Percentiles rank a stretch among this genome's conserved stretches.
Evolutionary conservation across 2,888 invertebrate species (phyloP).

Genomic region (Mesorhabditis sp.): DNA sequence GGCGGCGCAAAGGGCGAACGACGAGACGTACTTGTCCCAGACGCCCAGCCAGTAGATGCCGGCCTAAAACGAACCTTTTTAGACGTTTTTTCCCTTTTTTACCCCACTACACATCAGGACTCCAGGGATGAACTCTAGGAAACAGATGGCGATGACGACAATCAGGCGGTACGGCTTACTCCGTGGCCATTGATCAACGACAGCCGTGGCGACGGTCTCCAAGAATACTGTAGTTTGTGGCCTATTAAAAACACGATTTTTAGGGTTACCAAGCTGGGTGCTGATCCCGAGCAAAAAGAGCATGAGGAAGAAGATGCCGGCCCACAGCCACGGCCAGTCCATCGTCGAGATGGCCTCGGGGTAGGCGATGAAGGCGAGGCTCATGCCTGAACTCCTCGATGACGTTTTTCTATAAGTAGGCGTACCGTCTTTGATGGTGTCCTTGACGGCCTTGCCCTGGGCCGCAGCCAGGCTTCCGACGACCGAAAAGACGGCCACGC

Average conservation of each 20-base stretch:
- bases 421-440: constrained; percentile 28
- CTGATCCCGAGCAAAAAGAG: constrained; percentile 59
- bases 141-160: constrained; percentile 35
- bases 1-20: constrained; percentile 33
- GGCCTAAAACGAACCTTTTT: constrained; percentile 19
- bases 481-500: constrained; percentile 41
- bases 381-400: constrained; percentile 54
- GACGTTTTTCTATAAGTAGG: too few species aligned
- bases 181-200: not conserved
- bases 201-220: constrained; percentile 16
- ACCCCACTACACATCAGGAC: not conserved
- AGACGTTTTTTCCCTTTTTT: not conserved
- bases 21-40: constrained; percentile 43
- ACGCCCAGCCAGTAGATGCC: constrained; percentile 46
- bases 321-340: constrained; percentile 58
- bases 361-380: constrained; percentile 60
- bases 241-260: not conserved
- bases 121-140: constrained; percentile 14
- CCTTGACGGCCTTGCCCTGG: constrained; percentile 16
- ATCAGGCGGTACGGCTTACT: not conserved
- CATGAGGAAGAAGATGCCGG: constrained; percentile 60
- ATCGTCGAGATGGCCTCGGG: constrained; percentile 58
- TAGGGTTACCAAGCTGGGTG: constrained; percentile 25
- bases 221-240: not conserved
- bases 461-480: constrained; percentile 37